These are phyloP conservation scores for Hormaphis cornu DNA, from an alignment of 1,140 invertebrate genomes.

Conservation along the genomic window DNA sequence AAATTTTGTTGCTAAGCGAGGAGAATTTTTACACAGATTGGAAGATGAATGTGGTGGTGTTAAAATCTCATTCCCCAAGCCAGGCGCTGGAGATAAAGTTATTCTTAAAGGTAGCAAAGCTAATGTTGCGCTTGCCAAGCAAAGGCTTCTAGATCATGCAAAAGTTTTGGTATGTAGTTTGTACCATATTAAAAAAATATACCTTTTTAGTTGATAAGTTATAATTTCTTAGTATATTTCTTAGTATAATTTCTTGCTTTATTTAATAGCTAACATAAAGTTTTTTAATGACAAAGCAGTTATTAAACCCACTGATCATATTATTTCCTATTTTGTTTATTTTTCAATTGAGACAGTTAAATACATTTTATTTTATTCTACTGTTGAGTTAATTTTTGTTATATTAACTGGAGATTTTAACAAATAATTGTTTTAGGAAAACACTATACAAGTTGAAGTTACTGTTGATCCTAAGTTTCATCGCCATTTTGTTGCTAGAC, in stretches of 20 bases:
- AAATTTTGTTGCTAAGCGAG: conserved; percentile 84
- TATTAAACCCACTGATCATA: no score
- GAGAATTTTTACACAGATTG: conserved; percentile 80
- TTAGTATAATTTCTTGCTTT: no score
- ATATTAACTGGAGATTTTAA: not conserved
- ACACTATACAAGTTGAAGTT: conserved; percentile 70
- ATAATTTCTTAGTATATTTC: no score
- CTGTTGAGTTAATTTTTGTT: not conserved
- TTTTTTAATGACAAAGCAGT: no score
- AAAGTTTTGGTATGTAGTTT: conserved; percentile 57
- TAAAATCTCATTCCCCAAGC: conserved; percentile 74
- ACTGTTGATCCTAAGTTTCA: conserved; percentile 81
- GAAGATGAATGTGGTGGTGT: conserved; percentile 88
- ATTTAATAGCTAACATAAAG: no score
- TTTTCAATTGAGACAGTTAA: no score
- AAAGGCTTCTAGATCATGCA: conserved; percentile 73
- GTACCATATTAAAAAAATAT: no score
- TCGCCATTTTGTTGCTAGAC: conserved; percentile 81
- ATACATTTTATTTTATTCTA: no score
- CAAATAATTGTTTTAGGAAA: conserved; percentile 49
- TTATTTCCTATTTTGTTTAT: no score
- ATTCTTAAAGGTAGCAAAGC: conserved; percentile 51
- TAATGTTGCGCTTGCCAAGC: conserved; percentile 76
- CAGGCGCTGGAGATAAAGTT: conserved; percentile 44
- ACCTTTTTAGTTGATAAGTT: no score